These are phyloP conservation scores for Cryptus armator DNA, from an alignment of 2,888 invertebrate species.

Conservation along the genomic window DNA sequence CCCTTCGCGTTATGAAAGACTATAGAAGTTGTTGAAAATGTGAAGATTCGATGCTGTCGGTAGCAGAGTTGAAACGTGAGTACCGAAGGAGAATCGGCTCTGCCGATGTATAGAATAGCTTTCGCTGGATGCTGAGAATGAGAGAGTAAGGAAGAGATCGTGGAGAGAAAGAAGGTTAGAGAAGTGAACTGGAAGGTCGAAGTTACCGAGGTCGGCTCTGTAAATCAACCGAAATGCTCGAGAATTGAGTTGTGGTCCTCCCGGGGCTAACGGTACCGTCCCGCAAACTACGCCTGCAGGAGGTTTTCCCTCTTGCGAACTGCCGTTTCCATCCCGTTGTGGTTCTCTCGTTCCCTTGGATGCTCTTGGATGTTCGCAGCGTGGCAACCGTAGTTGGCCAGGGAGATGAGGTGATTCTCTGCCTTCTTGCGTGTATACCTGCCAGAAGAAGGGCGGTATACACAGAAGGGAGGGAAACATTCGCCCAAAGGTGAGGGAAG, in stretches of 20 bases:
- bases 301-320: slow-evolving; percentile 57
- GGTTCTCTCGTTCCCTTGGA: slow-evolving; percentile 21
- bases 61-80: slow-evolving; percentile 17
- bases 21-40: slow-evolving; percentile 16
- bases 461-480: slow-evolving; percentile 6
- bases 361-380: slow-evolving; percentile 18
- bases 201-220: slow-evolving; percentile 71
- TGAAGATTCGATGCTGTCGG: slow-evolving; percentile 26
- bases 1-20: slow-evolving; percentile 12
- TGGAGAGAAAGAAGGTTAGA: slow-evolving; percentile 4
- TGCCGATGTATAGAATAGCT: slow-evolving; percentile 25
- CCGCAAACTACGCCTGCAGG: slow-evolving; percentile 63
- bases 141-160: slow-evolving; percentile 11
- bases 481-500: slow-evolving; percentile 9
- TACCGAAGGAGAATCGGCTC: slow-evolving; percentile 23
- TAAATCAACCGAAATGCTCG: slow-evolving; percentile 80
- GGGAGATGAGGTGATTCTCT: slow-evolving; percentile 43
- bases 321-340: slow-evolving; percentile 24
- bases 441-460: background rate
- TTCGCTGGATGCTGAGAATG: background rate
- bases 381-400: slow-evolving; percentile 16
- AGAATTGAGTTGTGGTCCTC: slow-evolving; percentile 81
- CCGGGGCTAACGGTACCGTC: slow-evolving; percentile 71
- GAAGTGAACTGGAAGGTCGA: slow-evolving; percentile 59
- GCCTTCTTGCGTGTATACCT: slow-evolving; percentile 23